Conservation (phyloP, 2,113 vertebrate genomes). For the Chamaetylas fuelleborni region DNA sequence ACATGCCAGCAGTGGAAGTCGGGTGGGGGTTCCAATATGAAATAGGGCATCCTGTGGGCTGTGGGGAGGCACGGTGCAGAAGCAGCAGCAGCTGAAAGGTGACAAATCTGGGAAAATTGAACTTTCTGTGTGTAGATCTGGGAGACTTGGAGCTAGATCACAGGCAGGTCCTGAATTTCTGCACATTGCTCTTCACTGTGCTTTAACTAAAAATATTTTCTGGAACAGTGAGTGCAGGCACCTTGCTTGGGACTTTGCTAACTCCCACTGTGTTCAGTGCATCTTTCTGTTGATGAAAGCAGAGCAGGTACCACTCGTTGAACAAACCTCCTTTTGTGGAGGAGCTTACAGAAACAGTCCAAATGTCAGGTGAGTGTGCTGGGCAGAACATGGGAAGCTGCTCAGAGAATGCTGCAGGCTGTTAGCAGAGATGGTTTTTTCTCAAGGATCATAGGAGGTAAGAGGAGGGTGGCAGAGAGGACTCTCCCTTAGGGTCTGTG, state of each 20-base stretch:
- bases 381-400: background rate
- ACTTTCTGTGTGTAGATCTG: background rate
- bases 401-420: background rate
- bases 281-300: background rate
- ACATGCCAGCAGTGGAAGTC: background rate
- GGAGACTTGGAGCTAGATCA: background rate
- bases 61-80: background rate
- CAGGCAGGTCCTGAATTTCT: background rate
- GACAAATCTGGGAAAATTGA: background rate
- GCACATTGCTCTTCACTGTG: background rate
- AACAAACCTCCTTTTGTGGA: background rate
- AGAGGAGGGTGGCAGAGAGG: background rate
- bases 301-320: background rate
- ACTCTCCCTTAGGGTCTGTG: background rate
- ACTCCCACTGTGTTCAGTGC: background rate
- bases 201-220: conserved; percentile 15
- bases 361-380: background rate
- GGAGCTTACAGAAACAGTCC: background rate
- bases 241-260: background rate
- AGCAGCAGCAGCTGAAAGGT: background rate
- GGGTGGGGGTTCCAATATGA: background rate
- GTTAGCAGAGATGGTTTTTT: background rate
- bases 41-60: background rate
- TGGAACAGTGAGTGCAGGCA: background rate
- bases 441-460: background rate